Evolutionary conservation across 1,140 invertebrate genomes (phyloP).

Genomic region (Lasioglossum baleicum): DNA sequence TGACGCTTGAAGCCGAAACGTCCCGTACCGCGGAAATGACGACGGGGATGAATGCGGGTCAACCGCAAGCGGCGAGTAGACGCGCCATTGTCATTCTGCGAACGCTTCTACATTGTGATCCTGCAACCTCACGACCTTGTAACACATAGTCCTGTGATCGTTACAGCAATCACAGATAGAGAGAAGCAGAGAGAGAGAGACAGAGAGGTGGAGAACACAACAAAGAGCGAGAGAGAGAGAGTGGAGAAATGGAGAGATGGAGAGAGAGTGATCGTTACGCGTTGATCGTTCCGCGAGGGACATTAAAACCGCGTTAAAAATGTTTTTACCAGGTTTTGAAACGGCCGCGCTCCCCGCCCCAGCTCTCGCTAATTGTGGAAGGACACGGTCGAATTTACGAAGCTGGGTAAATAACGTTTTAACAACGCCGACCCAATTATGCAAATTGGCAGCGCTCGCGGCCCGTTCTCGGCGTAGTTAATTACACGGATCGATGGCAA

Average conservation of each 20-base stretch:
- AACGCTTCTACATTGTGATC: neutral
- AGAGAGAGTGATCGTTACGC: no score
- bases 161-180: neutral
- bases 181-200: no score
- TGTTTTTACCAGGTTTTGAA: neutral
- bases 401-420: slow-evolving; percentile 39
- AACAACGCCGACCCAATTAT: slow-evolving; percentile 46
- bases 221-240: no score
- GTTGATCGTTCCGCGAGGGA: no score
- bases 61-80: neutral
- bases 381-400: slow-evolving; percentile 7
- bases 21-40: neutral
- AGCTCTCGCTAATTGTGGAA: slow-evolving; percentile 1
- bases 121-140: neutral
- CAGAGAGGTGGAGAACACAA: no score
- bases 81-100: neutral
- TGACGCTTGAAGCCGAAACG: neutral
- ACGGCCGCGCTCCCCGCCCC: no score
- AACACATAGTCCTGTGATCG: neutral
- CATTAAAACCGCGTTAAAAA: neutral
- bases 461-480: slow-evolving; percentile 18
- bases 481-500: slow-evolving; percentile 32
- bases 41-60: neutral
- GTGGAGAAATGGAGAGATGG: no score
- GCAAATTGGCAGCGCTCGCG: slow-evolving; percentile 43